Conservation (phyloP, 2,797 vertebrate species). For the Melanogrammus aeglefinus region DNA sequence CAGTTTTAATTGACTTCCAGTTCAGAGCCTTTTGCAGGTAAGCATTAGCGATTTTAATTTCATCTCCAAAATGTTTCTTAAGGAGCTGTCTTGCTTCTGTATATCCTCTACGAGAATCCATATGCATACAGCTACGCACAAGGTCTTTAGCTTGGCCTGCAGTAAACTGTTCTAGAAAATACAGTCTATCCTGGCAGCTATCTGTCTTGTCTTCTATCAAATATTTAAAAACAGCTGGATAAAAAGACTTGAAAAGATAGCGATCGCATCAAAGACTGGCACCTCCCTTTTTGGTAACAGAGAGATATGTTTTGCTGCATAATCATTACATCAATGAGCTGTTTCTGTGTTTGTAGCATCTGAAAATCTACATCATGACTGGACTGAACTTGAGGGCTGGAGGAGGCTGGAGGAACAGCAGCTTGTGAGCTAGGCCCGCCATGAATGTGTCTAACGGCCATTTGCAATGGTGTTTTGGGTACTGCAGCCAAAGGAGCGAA, state of each 20-base stretch:
- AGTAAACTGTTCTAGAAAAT: slow-evolving; percentile 11
- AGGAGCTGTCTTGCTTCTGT: slow-evolving; percentile 7
- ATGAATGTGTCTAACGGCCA: too few species aligned
- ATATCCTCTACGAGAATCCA: slow-evolving; percentile 15
- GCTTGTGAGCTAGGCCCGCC: too few species aligned
- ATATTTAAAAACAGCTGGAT: too few species aligned
- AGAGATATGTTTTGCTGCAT: too few species aligned
- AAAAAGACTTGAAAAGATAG: not conserved
- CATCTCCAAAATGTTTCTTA: slow-evolving; percentile 21
- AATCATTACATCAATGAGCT: too few species aligned
- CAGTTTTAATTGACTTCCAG: slow-evolving; percentile 20
- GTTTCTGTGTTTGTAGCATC: too few species aligned
- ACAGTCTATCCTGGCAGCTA: slow-evolving; percentile 12
- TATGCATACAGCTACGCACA: slow-evolving; percentile 7
- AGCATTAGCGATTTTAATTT: slow-evolving; percentile 15
- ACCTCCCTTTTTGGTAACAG: too few species aligned
- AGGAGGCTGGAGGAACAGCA: too few species aligned
- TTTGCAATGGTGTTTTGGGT: too few species aligned
- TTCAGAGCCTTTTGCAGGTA: slow-evolving; percentile 26
- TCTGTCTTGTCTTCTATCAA: not conserved
- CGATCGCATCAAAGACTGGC: not conserved
- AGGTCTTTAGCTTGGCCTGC: not conserved
- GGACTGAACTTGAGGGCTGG: too few species aligned
- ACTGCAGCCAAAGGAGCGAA: too few species aligned
- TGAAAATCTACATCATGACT: too few species aligned